Conservation (phyloP, 1,140 invertebrate genomes). For the Drosophila subobscura region DNA sequence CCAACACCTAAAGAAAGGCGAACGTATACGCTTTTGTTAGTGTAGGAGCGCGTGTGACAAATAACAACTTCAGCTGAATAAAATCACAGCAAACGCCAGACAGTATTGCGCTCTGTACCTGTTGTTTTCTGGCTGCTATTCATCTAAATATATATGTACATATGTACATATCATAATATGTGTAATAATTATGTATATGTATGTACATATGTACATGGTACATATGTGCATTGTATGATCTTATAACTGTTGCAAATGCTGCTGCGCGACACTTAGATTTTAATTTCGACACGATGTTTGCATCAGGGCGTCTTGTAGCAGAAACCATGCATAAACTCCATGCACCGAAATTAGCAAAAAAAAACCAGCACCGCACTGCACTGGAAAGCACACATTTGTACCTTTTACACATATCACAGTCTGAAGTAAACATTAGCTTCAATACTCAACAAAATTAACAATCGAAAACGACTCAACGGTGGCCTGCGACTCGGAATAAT, state of each 20-base stretch:
- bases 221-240: too few relatives aligned
- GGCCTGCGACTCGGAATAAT: too few relatives aligned
- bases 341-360: neutral
- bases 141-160: too few relatives aligned
- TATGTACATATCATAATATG: too few relatives aligned
- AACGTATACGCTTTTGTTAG: constrained; percentile 1
- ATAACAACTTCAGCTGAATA: constrained; percentile 69
- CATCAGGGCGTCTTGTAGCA: constrained; percentile 2
- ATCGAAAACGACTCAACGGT: too few relatives aligned
- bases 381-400: constrained; percentile 21
- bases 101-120: constrained; percentile 27
- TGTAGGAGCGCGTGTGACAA: constrained; percentile 39
- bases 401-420: neutral
- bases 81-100: constrained; percentile 70
- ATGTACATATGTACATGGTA: too few relatives aligned
- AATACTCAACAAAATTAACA: too few relatives aligned
- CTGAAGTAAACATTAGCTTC: neutral
- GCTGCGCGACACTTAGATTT: constrained; percentile 63
- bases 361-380: constrained; percentile 7
- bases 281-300: constrained; percentile 66
- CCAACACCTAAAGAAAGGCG: constrained; percentile 5
- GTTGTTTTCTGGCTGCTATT: neutral
- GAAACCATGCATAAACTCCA: too few relatives aligned
- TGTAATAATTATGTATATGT: too few relatives aligned
- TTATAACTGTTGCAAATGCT: too few relatives aligned